phyloP scores from a whole-genome alignment of 2,888 invertebrate genomes.

The Oligia strigilis region DNA sequence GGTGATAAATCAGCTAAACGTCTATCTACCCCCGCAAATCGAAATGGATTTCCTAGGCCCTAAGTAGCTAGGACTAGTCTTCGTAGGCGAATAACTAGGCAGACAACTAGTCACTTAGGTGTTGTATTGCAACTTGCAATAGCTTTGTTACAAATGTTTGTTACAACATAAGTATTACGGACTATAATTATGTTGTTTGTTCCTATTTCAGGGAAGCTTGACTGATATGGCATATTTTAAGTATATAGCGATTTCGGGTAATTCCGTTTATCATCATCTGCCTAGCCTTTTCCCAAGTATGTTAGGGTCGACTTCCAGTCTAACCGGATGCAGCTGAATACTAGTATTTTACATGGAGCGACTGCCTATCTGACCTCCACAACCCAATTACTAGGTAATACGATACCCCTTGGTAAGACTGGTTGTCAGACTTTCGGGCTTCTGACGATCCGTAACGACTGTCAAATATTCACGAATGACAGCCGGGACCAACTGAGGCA shows the following conservation, averaged over 20 bases:
- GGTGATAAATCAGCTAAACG: background rate
- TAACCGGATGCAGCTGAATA: too few species aligned
- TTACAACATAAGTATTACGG: slow-evolving; percentile 13
- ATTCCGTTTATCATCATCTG: too few species aligned
- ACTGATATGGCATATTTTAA: background rate
- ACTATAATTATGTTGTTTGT: slow-evolving; percentile 7
- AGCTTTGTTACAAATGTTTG: slow-evolving; percentile 30
- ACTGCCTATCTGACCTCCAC: too few species aligned
- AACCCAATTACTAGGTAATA: too few species aligned
- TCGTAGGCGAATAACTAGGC: slow-evolving; percentile 45
- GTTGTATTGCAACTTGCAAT: slow-evolving; percentile 34
- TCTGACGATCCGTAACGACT: too few species aligned
- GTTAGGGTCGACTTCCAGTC: too few species aligned
- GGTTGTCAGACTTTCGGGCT: too few species aligned
- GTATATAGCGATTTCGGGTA: background rate
- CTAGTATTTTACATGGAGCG: too few species aligned
- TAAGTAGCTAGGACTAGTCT: slow-evolving; percentile 13
- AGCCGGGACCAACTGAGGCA: too few species aligned
- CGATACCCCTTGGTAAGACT: too few species aligned
- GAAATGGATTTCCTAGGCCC: slow-evolving; percentile 26
- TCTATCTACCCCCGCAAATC: slow-evolving; percentile 26
- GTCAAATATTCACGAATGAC: too few species aligned
- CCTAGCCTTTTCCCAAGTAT: too few species aligned
- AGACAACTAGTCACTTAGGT: slow-evolving; percentile 43
- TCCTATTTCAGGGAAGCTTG: background rate